Evolutionary conservation across 2,888 invertebrate genomes (phyloP).

Genomic region (Andrena flavipes): DNA sequence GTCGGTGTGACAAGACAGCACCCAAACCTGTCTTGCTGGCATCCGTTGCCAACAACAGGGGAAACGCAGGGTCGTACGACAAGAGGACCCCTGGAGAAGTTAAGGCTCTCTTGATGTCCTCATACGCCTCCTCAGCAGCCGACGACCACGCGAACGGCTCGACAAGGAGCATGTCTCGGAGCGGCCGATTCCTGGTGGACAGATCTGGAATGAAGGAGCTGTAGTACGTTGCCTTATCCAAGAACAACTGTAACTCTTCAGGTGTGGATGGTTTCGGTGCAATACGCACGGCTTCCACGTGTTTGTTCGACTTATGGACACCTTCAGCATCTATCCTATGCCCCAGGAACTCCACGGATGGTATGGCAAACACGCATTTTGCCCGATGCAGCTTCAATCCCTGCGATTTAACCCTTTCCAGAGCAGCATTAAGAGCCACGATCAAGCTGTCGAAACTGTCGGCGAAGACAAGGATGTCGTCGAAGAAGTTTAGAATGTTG

Average conservation of each 20-base stretch:
- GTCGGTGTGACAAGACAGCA: neutral
- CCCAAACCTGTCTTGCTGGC: neutral
- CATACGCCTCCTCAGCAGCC: neutral
- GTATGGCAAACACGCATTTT: neutral
- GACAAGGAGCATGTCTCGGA: neutral
- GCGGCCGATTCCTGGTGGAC: neutral
- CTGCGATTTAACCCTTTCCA: neutral
- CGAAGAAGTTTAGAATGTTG: neutral
- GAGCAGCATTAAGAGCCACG: neutral
- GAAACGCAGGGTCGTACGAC: neutral
- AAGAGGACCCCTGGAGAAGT: neutral
- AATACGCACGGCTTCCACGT: neutral
- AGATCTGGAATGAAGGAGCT: neutral
- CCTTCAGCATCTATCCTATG: neutral
- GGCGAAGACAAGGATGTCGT: neutral
- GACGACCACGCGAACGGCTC: neutral
- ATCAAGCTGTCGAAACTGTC: neutral
- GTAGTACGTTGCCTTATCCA: neutral
- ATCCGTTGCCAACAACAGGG: neutral
- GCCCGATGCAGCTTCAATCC: slow-evolving; percentile 1
- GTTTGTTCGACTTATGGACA: neutral
- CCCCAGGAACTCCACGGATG: neutral
- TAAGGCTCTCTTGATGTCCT: neutral
- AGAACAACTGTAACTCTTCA: neutral
- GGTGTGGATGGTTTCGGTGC: neutral